phyloP scores from a whole-genome alignment of 2,113 vertebrate species.

The Formicarius rufipectus region DNA sequence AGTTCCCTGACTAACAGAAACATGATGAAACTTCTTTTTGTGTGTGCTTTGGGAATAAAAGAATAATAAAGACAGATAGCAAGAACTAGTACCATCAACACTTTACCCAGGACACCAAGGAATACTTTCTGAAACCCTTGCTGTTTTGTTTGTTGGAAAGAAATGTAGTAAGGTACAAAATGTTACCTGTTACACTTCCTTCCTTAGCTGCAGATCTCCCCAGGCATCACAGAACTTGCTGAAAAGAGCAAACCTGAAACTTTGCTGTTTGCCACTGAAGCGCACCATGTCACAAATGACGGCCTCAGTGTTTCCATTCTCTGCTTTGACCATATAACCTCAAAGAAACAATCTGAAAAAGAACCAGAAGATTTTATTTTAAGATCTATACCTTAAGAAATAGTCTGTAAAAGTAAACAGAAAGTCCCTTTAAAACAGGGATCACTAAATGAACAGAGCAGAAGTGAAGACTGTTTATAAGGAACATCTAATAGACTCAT shows the following conservation, averaged over 20 bases:
- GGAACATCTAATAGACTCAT: neutral
- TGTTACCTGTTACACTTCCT: neutral
- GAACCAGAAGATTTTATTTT: neutral
- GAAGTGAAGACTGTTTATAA: neutral
- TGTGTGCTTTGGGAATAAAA: neutral
- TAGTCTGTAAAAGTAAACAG: neutral
- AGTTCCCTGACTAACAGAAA: neutral
- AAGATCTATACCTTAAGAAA: neutral
- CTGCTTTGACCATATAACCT: neutral
- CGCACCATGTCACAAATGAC: neutral
- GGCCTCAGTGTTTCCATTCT: neutral
- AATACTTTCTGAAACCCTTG: neutral
- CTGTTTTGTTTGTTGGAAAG: neutral
- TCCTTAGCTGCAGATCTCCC: neutral
- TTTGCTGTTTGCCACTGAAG: neutral
- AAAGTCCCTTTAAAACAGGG: neutral
- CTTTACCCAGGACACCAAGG: neutral
- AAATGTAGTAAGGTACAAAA: neutral
- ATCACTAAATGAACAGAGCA: neutral
- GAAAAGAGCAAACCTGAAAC: neutral
- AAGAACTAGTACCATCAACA: neutral
- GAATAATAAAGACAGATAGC: neutral
- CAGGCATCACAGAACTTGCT: neutral
- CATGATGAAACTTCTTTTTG: neutral
- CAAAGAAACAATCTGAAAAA: neutral